Conservation (phyloP, 2,113 vertebrate species). For the Ammodramus savannarum region DNA sequence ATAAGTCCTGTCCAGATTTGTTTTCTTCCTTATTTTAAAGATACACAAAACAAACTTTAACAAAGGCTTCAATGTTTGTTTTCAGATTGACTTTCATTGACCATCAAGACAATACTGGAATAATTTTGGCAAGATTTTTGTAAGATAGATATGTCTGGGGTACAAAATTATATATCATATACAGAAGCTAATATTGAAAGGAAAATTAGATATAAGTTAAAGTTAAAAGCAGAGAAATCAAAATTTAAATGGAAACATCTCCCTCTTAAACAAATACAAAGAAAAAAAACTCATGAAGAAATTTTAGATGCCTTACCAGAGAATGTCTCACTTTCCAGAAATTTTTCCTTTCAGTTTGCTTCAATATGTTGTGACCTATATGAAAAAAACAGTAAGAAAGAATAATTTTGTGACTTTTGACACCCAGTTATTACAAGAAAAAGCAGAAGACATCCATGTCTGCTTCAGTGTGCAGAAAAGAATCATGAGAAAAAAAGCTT, state of each 20-base stretch:
- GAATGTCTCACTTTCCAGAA: background rate
- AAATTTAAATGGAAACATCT: background rate
- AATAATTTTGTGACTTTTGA: background rate
- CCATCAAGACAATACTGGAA: background rate
- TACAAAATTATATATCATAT: background rate
- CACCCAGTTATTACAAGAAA: background rate
- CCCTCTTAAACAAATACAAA: background rate
- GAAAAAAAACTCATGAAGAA: background rate
- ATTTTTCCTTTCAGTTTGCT: background rate
- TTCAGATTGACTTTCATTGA: background rate
- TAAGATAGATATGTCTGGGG: background rate
- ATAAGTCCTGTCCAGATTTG: background rate
- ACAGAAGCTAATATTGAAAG: background rate
- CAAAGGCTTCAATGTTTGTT: background rate
- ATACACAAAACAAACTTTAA: background rate
- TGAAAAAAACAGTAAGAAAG: background rate
- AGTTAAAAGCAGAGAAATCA: background rate
- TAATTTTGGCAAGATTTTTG: background rate
- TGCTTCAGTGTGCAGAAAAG: background rate
- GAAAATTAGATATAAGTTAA: background rate
- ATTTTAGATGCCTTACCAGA: background rate
- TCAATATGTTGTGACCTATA: background rate
- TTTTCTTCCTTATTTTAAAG: background rate
- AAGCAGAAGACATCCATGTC: background rate
- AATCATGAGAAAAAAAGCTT: background rate